Evolutionary conservation across 1,140 invertebrate species (phyloP), one percentile per base, ranked within the genome.

Genomic region (Zaprionus capensis): DNA sequence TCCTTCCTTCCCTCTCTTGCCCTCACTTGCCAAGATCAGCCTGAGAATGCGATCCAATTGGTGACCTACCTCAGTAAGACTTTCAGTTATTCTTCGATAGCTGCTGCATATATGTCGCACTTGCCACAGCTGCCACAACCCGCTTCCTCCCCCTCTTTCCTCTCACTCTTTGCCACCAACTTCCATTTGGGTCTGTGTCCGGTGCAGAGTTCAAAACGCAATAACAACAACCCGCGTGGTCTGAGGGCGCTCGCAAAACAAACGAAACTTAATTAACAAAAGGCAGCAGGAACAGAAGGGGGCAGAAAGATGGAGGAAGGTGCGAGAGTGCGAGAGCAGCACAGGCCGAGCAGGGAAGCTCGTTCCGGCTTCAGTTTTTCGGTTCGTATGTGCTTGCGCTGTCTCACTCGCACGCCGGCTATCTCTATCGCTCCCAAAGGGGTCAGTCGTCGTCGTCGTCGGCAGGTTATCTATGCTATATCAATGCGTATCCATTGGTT

Each of bases 401-500:
- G 26, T 31, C 56, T 56, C 46, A 41, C 63, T 51, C 22, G 49
- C 58, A 24, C 36, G 15, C 31, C 61, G 24, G 22, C 64, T 53
- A 44, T 70, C 71, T 57, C 26, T 49, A 69, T 71, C 46, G 56
- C 61, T 65, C 85, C 87, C 71, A 76, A 76, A 68, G 78, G 55
- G 67, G 69, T 76, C 69, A 55, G 66, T 71, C 26, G 7, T 34
- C 31, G 59, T 62, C 73, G 20, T 58, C 51, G 62, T 72, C 55
- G 41, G 36, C 63, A 68, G 75, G 58, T 74, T 78, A 74, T 75
- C 80, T 72, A 53, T 70, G 55, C 84, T 81, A 74, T 85, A 90
- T 90, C 85, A 79, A 90, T 88, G 84, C 85, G 85, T 90, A 90
- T 88, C 76, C 80, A 90, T 90, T 90, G 81, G 85, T 80, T 80